Conservation (phyloP, 1,140 invertebrate species). For the Pseudachorutes palmiensis region DNA sequence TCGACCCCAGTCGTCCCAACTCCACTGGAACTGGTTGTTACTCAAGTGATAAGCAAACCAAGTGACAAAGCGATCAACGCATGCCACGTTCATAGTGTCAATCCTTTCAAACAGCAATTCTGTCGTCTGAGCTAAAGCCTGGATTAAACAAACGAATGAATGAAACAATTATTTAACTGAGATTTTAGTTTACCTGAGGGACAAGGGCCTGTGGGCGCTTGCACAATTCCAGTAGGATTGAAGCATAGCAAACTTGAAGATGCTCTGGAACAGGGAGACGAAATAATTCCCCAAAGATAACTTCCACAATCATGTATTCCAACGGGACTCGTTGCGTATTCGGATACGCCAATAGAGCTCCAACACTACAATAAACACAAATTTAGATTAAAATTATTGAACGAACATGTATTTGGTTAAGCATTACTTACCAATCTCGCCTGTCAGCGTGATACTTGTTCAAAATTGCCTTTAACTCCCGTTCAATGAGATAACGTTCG, state of each 20-base stretch:
- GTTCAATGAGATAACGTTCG: conserved; percentile 94
- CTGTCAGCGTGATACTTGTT: conserved; percentile 79
- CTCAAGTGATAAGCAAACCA: conserved; percentile 99
- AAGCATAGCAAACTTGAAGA: conserved; percentile 89
- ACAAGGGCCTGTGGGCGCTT: conserved; percentile 92
- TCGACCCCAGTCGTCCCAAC: conserved; percentile 88
- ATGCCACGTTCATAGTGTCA: conserved; percentile 92
- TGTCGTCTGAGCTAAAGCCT: conserved; percentile 87
- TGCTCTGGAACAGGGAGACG: conserved; percentile 78
- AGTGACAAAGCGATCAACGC: conserved; percentile 91
- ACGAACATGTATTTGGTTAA: background rate
- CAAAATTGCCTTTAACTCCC: conserved; percentile 89
- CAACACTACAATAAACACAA: conserved; percentile 54
- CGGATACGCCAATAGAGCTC: conserved; percentile 80
- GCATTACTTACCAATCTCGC: conserved; percentile 73
- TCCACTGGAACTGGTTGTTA: conserved; percentile 98
- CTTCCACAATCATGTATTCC: conserved; percentile 97
- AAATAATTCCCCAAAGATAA: conserved; percentile 90
- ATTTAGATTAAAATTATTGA: no score
- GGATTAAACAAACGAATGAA: conserved; percentile 28
- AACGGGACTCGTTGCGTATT: conserved; percentile 90
- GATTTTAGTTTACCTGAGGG: conserved; percentile 65
- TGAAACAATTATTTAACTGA: background rate
- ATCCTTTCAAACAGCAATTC: conserved; percentile 93
- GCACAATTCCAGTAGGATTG: conserved; percentile 92